phyloP scores from a whole-genome alignment of 1,140 invertebrate genomes.

The Dysdera silvatica region DNA sequence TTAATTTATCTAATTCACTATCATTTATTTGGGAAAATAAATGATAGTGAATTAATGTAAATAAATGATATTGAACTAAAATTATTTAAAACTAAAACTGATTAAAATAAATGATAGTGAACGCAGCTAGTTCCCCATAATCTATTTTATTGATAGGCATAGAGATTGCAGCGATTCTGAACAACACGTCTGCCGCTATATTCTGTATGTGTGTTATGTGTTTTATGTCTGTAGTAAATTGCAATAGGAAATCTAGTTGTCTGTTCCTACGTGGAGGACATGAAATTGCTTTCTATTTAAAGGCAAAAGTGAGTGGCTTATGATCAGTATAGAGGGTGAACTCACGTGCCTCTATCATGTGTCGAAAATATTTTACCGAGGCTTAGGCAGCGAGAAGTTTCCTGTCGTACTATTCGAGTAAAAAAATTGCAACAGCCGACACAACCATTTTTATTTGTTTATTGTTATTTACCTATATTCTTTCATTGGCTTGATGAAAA shows the following conservation, averaged over 20 bases:
- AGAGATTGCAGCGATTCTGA: background rate
- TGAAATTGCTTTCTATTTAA: slow-evolving; percentile 21
- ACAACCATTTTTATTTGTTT: too few relatives aligned
- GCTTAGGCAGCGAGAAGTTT: slow-evolving; percentile 36
- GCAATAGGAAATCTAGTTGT: slow-evolving; percentile 42
- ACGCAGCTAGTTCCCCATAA: slow-evolving; percentile 3
- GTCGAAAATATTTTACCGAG: slow-evolving; percentile 35
- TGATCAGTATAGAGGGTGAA: slow-evolving; percentile 39
- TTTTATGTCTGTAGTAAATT: slow-evolving; percentile 41
- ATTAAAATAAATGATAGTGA: too few relatives aligned
- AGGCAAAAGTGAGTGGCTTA: slow-evolving; percentile 35
- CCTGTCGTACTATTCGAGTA: too few relatives aligned
- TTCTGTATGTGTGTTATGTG: slow-evolving; percentile 42
- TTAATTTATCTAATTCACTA: background rate
- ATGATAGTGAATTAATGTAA: too few relatives aligned
- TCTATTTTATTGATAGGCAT: background rate
- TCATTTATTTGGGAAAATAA: slow-evolving; percentile 21
- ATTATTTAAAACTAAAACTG: too few relatives aligned
- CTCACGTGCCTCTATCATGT: slow-evolving; percentile 36
- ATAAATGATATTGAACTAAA: too few relatives aligned
- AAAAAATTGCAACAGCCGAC: too few relatives aligned
- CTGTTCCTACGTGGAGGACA: slow-evolving; percentile 30
- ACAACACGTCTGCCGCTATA: slow-evolving; percentile 19
- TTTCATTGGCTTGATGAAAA: too few relatives aligned
- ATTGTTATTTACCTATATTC: too few relatives aligned